Evolutionary conservation across 2,888 invertebrate species (phyloP), one percentile per base, ranked within the genome.

Genomic region (Dendrolimus pini): DNA sequence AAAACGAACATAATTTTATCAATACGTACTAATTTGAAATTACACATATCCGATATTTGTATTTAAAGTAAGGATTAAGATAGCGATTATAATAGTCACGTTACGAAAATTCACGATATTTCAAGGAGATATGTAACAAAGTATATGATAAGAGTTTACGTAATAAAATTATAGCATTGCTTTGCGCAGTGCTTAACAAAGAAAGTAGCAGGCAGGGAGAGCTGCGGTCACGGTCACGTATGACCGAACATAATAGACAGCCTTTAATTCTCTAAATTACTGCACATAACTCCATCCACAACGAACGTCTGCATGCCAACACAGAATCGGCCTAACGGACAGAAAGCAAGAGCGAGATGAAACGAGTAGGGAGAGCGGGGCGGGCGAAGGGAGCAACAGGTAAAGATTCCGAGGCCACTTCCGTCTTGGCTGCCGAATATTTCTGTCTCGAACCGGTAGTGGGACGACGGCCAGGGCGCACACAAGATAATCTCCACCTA

Each of bases 391-490:
- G 90, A 89, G 89, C 89, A 89, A 90, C 90, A 89, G 90, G 89
- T 89, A 90, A 89, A 89, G 90, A 90, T 90, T 89, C 89, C 89
- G 90, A 90, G 89, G 89, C 88, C 89, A 90, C 89, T 90, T 90
- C 90, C 90, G 90, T 89, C 89, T 90, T 89, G 84, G 89, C 89
- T 87, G 90, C 89, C 90, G 89, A 90, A 90, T 90, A 90, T 90
- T 89, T 89, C 87, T 89, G 89, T 89, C 85, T 87, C 84, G 83
- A 89, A 90, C 90, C 90, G 90, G 90, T 90, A 89, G 90, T 90
- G 88, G 88, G 89, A 82, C 80, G 80, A 77, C 83, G 78, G 89
- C 88, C 89, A 89, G 85, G 79, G 80, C 81, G 77, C 83, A 81
- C 79, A 82, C 75, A 73, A 78, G 71, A 76, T 78, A 66, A 77